Conservation (phyloP, 2,888 invertebrate species). For the Plebejus anna region DNA sequence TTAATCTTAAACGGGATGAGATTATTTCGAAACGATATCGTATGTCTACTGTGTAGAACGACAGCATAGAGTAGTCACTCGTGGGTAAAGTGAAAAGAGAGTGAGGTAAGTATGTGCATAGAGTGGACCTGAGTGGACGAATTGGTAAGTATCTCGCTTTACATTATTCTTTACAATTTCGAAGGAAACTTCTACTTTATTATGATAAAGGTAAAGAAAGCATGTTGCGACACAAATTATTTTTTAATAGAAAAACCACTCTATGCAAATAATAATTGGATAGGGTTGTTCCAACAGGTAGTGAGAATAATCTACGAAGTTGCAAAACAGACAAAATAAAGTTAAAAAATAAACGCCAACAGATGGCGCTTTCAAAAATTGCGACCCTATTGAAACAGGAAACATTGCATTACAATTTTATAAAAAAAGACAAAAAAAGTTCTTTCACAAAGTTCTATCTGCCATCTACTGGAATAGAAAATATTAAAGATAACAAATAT, state of each 20-base stretch:
- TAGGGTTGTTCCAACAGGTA: constrained; percentile 4
- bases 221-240: constrained; percentile 26
- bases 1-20: constrained; percentile 46
- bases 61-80: constrained; percentile 58
- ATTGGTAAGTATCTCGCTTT: background rate
- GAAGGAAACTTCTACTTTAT: constrained; percentile 19
- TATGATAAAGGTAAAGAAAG: background rate
- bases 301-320: background rate
- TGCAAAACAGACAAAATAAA: background rate
- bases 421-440: background rate
- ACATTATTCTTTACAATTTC: constrained; percentile 1
- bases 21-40: constrained; percentile 76
- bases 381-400: background rate
- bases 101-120: background rate
- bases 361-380: background rate
- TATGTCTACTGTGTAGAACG: constrained; percentile 80
- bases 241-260: background rate
- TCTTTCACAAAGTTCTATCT: background rate
- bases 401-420: background rate
- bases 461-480: too few species aligned
- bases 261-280: constrained; percentile 2
- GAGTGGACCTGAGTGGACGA: background rate
- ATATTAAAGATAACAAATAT: background rate
- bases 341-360: background rate
- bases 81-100: background rate